These are phyloP conservation scores for Acanthornis magna DNA, from an alignment of 2,797 vertebrate genomes.

Conservation along the genomic window DNA sequence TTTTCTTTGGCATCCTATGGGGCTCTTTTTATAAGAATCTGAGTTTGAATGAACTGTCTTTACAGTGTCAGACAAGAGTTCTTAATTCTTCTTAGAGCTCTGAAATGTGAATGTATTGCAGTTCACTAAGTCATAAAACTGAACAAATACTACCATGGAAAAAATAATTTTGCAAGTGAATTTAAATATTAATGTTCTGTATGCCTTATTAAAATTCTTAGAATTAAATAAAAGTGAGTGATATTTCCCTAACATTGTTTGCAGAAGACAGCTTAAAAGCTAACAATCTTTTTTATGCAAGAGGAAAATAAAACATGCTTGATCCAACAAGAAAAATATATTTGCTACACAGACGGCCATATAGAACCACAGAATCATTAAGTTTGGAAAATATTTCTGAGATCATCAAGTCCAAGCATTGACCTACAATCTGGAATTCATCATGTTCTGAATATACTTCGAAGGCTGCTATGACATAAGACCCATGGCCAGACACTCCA, in stretches of 20 bases:
- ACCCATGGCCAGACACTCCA: not conserved
- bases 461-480: not conserved
- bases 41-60: slow-evolving; percentile 14
- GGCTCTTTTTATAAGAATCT: not conserved
- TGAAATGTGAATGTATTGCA: slow-evolving; percentile 23
- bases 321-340: not conserved
- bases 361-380: not conserved
- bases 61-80: not conserved
- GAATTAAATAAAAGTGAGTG: slow-evolving; percentile 64
- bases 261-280: slow-evolving; percentile 31
- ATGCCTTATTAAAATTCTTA: slow-evolving; percentile 50
- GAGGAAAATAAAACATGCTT: not conserved
- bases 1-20: not conserved
- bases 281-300: not conserved
- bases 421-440: not conserved
- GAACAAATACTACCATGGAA: slow-evolving; percentile 48
- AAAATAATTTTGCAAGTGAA: slow-evolving; percentile 47
- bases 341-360: not conserved
- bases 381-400: not conserved
- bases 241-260: slow-evolving; percentile 54
- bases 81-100: slow-evolving; percentile 19
- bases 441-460: not conserved
- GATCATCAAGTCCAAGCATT: not conserved
- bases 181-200: slow-evolving; percentile 66
- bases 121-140: slow-evolving; percentile 51